Base-by-base conservation (phyloP, 2,797 vertebrate species). In the Malurus splendens region DNA sequence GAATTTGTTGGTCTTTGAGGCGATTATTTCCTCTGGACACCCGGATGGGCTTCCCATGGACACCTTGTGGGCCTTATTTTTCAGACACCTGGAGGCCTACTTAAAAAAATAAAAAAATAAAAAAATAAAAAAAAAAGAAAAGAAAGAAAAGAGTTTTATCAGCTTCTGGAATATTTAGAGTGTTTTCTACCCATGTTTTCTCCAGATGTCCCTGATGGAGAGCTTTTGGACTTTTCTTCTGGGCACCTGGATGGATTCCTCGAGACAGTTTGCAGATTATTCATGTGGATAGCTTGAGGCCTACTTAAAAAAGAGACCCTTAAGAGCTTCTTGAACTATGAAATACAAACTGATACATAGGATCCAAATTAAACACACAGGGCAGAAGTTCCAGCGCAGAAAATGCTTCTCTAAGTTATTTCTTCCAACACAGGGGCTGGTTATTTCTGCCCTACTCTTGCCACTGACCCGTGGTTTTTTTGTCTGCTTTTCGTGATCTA, bases 221-320 rank as follows among this genome's bases (percentile, higher is more conserved):
- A 14, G 13, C 25, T 23, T 30, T 22, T 32, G 23, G 48, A 33
- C 7, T 6, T 55, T 18, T 44, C 28, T 38, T 64, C 20, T 28
- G 27, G 52, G 15, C 19, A 16, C 12, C 18, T 51, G 19, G 32
- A 38, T 23, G 39, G 19, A 38, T 10, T 7, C 18, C 17, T 54
- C 18, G 38, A 20, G 54, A 39, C 3, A 27, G 7, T 9, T 57
- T 23, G 9, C 24, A n/a, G 28, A 44, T 12, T 5, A 39, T 42
- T 44, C 9, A 20, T 44, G n/a, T 32, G 28, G 13, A 30, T 13
- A 14, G 1, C 3, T 73, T 0, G 0, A 10, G 10, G 2, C 7
- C 47, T 42, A 3, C 11, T 52, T 65, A 0, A 32, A 51, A 44
- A 51, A 44, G 6, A n/a, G 18, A 41, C 5, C 10, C 30, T 64